Evolutionary conservation across 2,888 invertebrate species (phyloP), one percentile per base, ranked within the genome.

Genomic region (Andricus curvator): DNA sequence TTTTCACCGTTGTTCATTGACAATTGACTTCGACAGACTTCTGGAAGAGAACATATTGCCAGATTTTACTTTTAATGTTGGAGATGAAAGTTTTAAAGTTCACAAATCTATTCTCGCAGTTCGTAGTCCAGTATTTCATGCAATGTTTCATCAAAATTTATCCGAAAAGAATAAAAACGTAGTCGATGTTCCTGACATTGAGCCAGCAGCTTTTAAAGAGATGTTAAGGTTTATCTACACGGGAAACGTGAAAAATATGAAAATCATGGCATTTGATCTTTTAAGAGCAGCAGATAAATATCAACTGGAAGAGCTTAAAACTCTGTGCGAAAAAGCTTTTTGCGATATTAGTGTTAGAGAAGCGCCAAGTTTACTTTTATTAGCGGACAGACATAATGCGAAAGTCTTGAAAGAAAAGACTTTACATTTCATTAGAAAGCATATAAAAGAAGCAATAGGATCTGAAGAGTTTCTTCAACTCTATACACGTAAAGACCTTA

Each of bases 151-250:
- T 41, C 77, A 77, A 2, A 64, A 77, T 64, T 22, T 77, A 64
- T 41, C 64, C 4, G 65, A 77, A 22, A 62, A 62, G n/a, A 64
- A 37, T 41, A 64, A 37, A 77, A 65, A 77, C 1, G 41, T 37
- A 1, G 25, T 64, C 4, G 25, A 48, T 22, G 8, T 77, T n/a
- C 62, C 77, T 17, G 65, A 77, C n/a, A 65, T 74, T 56, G 33
- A 56, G 13, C 74, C 74, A 33, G 1, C 6, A n/a, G 74, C 56
- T 11, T 56, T 74, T 11, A 51, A 33, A 4, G 74, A 74, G 51
- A 74, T 74, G 74, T 29, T 74, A 15, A 51, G 74, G 11, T 74
- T 56, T n/a, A 74, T 74, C 51, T 74, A 74, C 13, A 74, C 74
- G 13, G 74, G 74, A 13, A 56, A n/a, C n/a, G 74, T 74, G 1